Conservation (phyloP, 2,888 invertebrate species). For the Meloe dianella region DNA sequence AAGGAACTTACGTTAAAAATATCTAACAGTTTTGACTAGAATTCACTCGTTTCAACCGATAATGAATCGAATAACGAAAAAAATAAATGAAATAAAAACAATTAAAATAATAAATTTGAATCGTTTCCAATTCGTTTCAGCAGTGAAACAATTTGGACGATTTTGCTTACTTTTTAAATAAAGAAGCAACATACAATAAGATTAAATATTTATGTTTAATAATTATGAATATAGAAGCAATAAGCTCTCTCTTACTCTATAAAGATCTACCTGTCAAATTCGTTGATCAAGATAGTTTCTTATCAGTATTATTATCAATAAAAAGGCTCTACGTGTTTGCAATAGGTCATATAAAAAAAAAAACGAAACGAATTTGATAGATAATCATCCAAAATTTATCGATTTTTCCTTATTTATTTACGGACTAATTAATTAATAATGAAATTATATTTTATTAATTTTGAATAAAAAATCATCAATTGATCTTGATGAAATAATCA, state of each 20-base stretch:
- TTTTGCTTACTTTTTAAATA: conserved; percentile 29
- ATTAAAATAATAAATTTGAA: conserved; percentile 25
- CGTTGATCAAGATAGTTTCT: conserved; percentile 34
- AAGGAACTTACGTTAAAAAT: conserved; percentile 15
- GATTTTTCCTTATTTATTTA: too few species aligned
- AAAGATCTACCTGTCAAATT: conserved; percentile 49
- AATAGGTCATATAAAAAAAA: conserved; percentile 19
- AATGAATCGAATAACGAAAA: conserved; percentile 38
- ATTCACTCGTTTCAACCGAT: conserved; percentile 52
- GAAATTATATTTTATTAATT: too few species aligned
- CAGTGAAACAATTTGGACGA: conserved; percentile 36
- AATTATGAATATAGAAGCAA: conserved; percentile 30
- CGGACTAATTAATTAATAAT: too few species aligned
- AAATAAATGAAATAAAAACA: conserved; percentile 35
- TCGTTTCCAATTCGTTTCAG: conserved; percentile 36
- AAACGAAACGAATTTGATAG: conserved; percentile 44
- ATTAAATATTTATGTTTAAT: conserved; percentile 27
- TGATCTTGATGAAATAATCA: background rate
- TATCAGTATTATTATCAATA: conserved; percentile 34
- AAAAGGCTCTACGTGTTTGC: conserved; percentile 56
- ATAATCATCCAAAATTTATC: conserved; percentile 44
- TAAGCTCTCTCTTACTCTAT: background rate
- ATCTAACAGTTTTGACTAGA: conserved; percentile 51
- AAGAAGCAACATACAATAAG: conserved; percentile 25
- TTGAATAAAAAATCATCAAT: conserved; percentile 8